Evolutionary conservation across 1,140 invertebrate genomes (phyloP), one percentile per base, ranked within the genome.

Genomic region (Scaptomyza montana): DNA sequence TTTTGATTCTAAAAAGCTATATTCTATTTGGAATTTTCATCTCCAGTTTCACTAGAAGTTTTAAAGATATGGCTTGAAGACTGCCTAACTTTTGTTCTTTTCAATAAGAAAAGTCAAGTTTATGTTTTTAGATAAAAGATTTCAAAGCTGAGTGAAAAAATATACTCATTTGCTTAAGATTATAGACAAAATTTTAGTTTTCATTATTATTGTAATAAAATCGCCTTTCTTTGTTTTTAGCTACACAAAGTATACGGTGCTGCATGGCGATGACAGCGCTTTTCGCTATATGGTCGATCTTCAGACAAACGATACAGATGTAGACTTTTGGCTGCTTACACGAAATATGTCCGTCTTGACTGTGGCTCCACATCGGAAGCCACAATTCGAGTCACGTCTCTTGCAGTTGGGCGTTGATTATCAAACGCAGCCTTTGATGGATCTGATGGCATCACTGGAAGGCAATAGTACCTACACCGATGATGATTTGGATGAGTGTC

Each of bases 301-400:
- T 55, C 87, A 90, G 62, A 87, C 81, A 1, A 80, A 64, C 5
- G 87, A 87, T 30, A 51, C 68, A 0, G 71, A 77, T 3, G 13
- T 90, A 36, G 87, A 90, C 45, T 90, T 90, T 28, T 90, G 87
- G 87, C 50, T 90, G 4, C 61, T 90, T 2, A 80, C 87, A 10
- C 69, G 82, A 1, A 90, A 90, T 67, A 73, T 73, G 51, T 90
- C 87, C 55, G 72, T 90, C 10, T 47, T 90, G 68, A 79, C 84
- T 0, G 86, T 90, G 45, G 74, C 76, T 25, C 87, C 86, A 0
- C 21, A 47, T 25, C 47, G 43, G 5, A 78, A 87, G 53, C 28
- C 46, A 1, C 66, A 79, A 28, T 82, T 90, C 9, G 86, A 90
- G 68, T 68, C 76, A 9, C 78, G 75, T 1, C 71, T 90, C 3